Base-by-base conservation (phyloP, 2,113 vertebrate genomes). In the Eubucco bourcierii region DNA sequence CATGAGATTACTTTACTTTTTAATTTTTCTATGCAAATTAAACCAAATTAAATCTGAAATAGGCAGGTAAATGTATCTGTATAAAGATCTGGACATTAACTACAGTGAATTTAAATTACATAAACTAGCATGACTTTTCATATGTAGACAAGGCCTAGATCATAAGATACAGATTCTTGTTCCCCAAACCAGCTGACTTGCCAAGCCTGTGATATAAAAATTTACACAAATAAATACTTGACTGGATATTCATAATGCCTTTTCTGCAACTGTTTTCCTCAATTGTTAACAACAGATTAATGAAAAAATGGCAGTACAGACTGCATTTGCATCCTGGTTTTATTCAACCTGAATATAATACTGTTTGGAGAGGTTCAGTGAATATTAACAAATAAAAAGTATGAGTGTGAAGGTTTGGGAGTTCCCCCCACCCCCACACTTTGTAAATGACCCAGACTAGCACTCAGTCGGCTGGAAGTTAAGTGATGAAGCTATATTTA, bases 1-100 rank as follows among this genome's bases (percentile, higher is more conserved):
- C 27, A 33, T 60, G 41, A 92, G 29, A 81, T 76, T 53, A 80
- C 23, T 37, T 83, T 86, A 58, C 17, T 58, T 90, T 81, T 81
- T 56, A 56, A 81, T 37, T 92, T 93, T 87, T 84, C 25, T 59
- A 82, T 71, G 81, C 60, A 92, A 94, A 93, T 89, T 76, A 94
- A 95, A 76, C 31, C 14, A 55, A 76, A 80, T 89, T 63, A 85
- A 93, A 93, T 52, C 53, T 60, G 71, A 84, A 95, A 68, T 25
- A 77, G 52, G 37, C 39, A 68, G 61, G 86, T 17, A 92, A 91
- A 90, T 77, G 13, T 80, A 87, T 82, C 84, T 82, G 47, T 66
- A 47, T 89, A 85, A 88, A 74, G 24, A 96, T 20, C 28, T 94
- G 84, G 87, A 89, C 56, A 63, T 80, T 90, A 93, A 86, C 59